A percentile compares a stretch with the other conserved stretches of the same genome.
Evolutionary conservation across 2,888 invertebrate species (phyloP).

Genomic region (Calliphora vomitoria): DNA sequence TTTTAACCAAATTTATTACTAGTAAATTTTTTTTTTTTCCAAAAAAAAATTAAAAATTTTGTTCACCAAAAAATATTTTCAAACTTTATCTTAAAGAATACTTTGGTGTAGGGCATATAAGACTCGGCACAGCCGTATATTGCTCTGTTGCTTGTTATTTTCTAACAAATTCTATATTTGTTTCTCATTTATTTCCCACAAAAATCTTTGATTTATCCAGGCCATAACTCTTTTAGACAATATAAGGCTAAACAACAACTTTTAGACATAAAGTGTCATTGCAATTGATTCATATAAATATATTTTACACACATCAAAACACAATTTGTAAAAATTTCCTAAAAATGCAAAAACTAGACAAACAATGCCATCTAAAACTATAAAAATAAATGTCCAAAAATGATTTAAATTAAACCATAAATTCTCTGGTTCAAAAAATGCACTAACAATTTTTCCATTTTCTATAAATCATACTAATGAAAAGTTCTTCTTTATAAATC

Average conservation of each 20-base stretch:
- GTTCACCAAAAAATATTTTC: too few relatives aligned
- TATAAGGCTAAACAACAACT: not conserved
- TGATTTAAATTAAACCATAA: constrained; percentile 16
- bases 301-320: constrained; percentile 18
- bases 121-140: too few relatives aligned
- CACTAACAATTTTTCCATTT: not conserved
- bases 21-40: too few relatives aligned
- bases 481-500: constrained; percentile 31
- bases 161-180: too few relatives aligned
- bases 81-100: too few relatives aligned
- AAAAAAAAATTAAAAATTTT: too few relatives aligned
- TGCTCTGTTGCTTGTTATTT: too few relatives aligned
- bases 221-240: constrained; percentile 15
- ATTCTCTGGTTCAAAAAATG: not conserved
- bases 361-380: not conserved
- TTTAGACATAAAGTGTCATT: constrained; percentile 55
- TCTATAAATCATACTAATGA: constrained; percentile 66
- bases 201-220: constrained; percentile 32
- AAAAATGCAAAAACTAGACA: too few relatives aligned
- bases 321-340: not conserved
- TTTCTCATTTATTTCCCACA: too few relatives aligned
- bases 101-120: too few relatives aligned
- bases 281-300: constrained; percentile 32
- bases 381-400: not conserved
- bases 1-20: too few relatives aligned